Conservation (phyloP, 2,888 invertebrate genomes). For the Orthonychiurus folsomi region DNA sequence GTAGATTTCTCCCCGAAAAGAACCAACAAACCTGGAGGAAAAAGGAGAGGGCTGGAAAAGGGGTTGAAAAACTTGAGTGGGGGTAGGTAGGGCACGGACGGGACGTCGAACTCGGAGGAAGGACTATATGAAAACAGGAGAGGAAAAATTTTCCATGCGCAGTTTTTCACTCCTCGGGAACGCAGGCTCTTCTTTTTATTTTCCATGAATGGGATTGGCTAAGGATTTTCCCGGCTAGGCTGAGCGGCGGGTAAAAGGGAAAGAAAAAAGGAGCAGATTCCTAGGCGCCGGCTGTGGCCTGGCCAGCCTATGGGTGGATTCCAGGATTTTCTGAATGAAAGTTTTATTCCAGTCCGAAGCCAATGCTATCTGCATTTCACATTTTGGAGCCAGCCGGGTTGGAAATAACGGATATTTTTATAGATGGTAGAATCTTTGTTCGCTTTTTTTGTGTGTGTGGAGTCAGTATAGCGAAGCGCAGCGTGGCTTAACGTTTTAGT, state of each 20-base stretch:
- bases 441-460: background rate
- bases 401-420: no score
- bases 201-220: background rate
- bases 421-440: background rate
- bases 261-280: background rate
- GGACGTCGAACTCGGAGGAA: background rate
- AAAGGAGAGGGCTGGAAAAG: slow-evolving; percentile 1
- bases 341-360: background rate
- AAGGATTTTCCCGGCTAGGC: no score
- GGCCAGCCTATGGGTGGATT: background rate
- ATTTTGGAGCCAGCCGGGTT: background rate
- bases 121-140: no score
- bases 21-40: background rate
- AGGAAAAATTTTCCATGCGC: background rate
- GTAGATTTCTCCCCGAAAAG: no score
- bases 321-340: background rate
- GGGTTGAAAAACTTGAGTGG: background rate
- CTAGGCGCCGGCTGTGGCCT: background rate
- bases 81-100: background rate
- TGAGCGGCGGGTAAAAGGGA: no score
- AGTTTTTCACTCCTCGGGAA: background rate
- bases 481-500: no score
- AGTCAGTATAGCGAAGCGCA: background rate
- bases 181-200: slow-evolving; percentile 1
- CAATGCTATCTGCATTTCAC: no score